Evolutionary conservation across 1,140 invertebrate species (phyloP), one percentile per base, ranked within the genome.

Genomic region (Drosophila orosa): DNA sequence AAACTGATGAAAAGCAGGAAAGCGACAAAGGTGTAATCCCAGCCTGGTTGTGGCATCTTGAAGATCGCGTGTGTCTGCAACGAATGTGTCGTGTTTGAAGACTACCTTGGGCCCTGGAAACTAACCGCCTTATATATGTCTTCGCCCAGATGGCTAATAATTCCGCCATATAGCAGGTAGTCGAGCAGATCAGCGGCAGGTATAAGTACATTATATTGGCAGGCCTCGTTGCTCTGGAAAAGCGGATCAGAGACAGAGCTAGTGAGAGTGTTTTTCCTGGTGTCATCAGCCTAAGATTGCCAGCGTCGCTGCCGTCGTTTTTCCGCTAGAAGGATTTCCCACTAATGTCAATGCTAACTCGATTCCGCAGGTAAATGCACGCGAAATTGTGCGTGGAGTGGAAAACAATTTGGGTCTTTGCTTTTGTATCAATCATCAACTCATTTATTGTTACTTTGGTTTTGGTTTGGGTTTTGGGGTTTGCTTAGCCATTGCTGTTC

Each of bases 351-450:
- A 81, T 80, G 71, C 59, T 66, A 61, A 77, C 45, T 65, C 50
- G 56, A 68, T 71, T 61, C 37, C 52, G 44, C 78, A 86, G 82
- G 82, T 86, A 82, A 65, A 73, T 48, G 78, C 78, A 78, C 62
- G 83, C 74, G 42, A 86, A 82, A 86, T 87, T 82, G 72, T 79
- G 75, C 76, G 75, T 78, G n/a, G 35, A 54, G 39, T 66, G 74
- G 44, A 73, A 77, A 42, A 66, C 76, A 74, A 47, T 73, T 56
- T 68, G 35, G 39, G 40, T 48, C 44, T 62, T 63, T 72, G 62
- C 62, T 81, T 78, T 78, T 82, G 76, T 83, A 87, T 89, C 80
- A 84, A 89, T 87, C 83, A 89, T 89, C 80, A 87, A 89, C 84
- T 80, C 84, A 74, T 87, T 89, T 87, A 89, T 87, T 89, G 83